phyloP scores from a whole-genome alignment of 2,888 invertebrate genomes.

The Amphimallon solstitiale region DNA sequence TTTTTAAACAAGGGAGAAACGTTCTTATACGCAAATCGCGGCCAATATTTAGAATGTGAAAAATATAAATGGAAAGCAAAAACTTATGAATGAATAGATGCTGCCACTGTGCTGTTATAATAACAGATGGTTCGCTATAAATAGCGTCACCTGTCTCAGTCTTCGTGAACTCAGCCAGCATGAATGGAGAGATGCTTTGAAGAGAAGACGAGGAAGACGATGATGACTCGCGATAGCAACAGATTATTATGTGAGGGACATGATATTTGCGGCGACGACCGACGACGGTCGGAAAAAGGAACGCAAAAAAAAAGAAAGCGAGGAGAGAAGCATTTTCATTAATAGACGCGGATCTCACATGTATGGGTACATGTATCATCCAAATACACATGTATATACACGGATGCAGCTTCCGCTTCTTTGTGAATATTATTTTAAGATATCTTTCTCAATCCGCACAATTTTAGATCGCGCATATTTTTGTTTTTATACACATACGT shows the following conservation, averaged over 20 bases:
- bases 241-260: slow-evolving; percentile 16
- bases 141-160: slow-evolving; percentile 30
- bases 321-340: slow-evolving; percentile 18
- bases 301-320: neutral
- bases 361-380: no score
- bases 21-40: no score
- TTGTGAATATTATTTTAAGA: no score
- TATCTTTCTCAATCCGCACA: no score
- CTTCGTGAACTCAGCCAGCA: slow-evolving; percentile 10
- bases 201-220: no score
- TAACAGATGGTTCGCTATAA: slow-evolving; percentile 31
- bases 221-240: slow-evolving; percentile 10
- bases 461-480: no score
- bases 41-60: no score
- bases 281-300: neutral
- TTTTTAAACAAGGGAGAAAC: no score
- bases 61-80: neutral
- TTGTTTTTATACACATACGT: no score
- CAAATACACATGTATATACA: no score
- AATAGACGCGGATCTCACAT: neutral
- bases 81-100: slow-evolving; percentile 7
- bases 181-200: slow-evolving; percentile 30
- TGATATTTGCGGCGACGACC: slow-evolving; percentile 33
- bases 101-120: neutral
- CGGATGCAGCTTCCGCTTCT: no score